Conservation (phyloP, 1,140 invertebrate genomes). For the Dinothrombium tinctorium region DNA sequence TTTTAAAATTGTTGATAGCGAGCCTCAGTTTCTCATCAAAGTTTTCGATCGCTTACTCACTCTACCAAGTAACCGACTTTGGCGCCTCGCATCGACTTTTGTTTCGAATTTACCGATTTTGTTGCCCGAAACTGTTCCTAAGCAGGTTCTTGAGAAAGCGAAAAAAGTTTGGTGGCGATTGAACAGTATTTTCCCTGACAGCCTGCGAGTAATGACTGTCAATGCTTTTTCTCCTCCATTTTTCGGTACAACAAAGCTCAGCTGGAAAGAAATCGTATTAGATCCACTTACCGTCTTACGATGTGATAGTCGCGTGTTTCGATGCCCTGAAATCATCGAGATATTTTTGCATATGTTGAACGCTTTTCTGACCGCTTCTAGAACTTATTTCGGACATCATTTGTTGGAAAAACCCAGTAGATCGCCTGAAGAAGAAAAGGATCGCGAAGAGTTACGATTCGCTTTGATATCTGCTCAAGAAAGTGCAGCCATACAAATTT, state of each 20-base stretch:
- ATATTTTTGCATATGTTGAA: constrained; percentile 66
- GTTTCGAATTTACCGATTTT: constrained; percentile 51
- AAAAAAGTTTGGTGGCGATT: constrained; percentile 68
- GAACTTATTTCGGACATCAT: constrained; percentile 61
- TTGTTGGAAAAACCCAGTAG: constrained; percentile 29
- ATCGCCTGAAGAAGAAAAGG: constrained; percentile 41
- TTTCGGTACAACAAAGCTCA: constrained; percentile 22
- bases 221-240: constrained; percentile 38
- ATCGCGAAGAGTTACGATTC: constrained; percentile 68
- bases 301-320: constrained; percentile 63
- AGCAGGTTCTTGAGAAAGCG: constrained; percentile 43
- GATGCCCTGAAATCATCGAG: constrained; percentile 44
- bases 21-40: background rate
- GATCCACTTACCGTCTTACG: constrained; percentile 76
- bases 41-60: constrained; percentile 42
- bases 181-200: constrained; percentile 65
- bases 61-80: constrained; percentile 53
- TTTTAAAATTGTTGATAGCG: background rate
- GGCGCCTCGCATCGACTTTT: constrained; percentile 53
- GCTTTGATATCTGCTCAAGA: constrained; percentile 71
- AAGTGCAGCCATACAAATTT: constrained; percentile 75
- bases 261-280: constrained; percentile 58
- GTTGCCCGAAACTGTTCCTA: constrained; percentile 45
- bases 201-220: constrained; percentile 72
- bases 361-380: constrained; percentile 69